Evolutionary conservation across 2,113 vertebrate genomes (phyloP), one percentile per base, ranked within the genome.

Genomic region (Eublepharis macularius): DNA sequence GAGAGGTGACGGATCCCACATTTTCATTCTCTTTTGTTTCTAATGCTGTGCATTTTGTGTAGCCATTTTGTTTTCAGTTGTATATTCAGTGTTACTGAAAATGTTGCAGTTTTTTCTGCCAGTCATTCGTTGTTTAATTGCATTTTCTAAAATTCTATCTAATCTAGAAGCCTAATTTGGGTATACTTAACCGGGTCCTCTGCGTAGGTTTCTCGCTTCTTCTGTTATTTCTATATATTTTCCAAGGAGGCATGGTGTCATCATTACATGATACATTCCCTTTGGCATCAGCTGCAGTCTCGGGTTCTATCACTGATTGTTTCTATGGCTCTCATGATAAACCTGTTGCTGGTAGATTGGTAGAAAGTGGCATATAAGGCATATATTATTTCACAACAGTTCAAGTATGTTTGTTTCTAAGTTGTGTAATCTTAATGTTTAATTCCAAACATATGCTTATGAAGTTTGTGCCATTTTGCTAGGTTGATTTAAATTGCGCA

Each of bases 361-460:
- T 88, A 90, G 76, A 16, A 83, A 11, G n/a, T 74, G 8, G 2
- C 66, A 83, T 84, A 39, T 65, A 87, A 66, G 43, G 80, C 78
- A 43, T 12, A 21, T 86, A 79, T 83, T 86, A 76, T 87, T 43
- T 80, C 10, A 43, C 45, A 79, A 81, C 65, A 85, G 1, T 13
- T 34, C 17, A 85, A 92, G n/a, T 4, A 14, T 0, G 16, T 0
- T 82, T 80, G 54, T 3, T n/a, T 45, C 83, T 74, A 89, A 5
- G n/a, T 19, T 86, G 12, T 36, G 86, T 86, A 78, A 88, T 85
- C 65, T 81, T 29, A 60, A 16, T 68, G 26, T 79, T 13, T 43
- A 93, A 89, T 86, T 84, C 83, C 21, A n/a, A n/a, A n/a, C n/a
- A n/a, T n/a, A 51, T 76, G 2, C 79, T 86, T 89, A 84, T 87